Conservation (phyloP, 2,113 vertebrate genomes). For the Neolamprologus devosi region DNA sequence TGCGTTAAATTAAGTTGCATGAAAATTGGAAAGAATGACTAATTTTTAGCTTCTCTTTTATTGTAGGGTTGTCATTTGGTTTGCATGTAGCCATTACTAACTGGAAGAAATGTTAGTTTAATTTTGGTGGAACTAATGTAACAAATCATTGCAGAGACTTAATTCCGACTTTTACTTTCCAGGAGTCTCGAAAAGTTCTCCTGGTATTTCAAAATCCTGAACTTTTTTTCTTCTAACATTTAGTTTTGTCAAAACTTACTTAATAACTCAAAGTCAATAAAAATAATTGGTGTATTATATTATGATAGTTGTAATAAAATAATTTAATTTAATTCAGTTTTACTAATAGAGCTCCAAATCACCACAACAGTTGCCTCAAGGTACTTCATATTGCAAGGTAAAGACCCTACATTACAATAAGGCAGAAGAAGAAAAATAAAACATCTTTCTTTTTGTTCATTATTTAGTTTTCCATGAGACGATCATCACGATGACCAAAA, state of each 20-base stretch:
- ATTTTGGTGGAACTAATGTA: not conserved
- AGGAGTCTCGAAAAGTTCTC: not conserved
- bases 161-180: fast-evolving
- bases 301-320: not conserved
- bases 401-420: fast-evolving
- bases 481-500: fast-evolving
- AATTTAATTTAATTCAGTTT: not conserved
- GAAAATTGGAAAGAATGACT: not conserved
- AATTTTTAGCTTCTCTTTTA: not conserved
- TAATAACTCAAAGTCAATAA: not conserved
- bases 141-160: not conserved
- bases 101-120: fast-evolving
- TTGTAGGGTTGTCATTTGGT: not conserved
- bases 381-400: not conserved
- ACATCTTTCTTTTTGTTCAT: not conserved
- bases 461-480: not conserved
- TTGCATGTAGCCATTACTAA: not conserved
- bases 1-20: not conserved
- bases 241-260: not conserved
- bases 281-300: fast-evolving
- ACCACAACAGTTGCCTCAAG: not conserved
- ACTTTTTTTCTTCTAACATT: not conserved
- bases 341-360: not conserved
- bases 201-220: not conserved
- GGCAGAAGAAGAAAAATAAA: not conserved